These are phyloP conservation scores for Acronicta aceris DNA, from an alignment of 2,888 invertebrate genomes.

Conservation along the genomic window DNA sequence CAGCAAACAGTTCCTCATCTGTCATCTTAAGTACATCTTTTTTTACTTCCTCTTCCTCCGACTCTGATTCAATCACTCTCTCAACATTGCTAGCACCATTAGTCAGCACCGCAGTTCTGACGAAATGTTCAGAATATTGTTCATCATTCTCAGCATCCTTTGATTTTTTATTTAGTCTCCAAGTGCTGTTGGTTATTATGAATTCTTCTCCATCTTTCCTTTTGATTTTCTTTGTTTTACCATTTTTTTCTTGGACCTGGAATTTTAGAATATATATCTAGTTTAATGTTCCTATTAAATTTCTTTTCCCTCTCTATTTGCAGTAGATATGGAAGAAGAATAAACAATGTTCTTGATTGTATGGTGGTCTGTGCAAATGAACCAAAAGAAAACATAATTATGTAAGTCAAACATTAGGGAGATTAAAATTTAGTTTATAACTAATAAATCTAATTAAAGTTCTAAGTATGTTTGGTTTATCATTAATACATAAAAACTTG, in stretches of 20 bases:
- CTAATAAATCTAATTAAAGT: no score
- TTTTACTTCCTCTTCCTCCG: conserved; percentile 65
- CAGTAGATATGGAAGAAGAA: no score
- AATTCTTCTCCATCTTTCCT: conserved; percentile 72
- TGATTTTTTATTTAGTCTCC: conserved; percentile 74
- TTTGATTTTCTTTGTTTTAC: conserved; percentile 81
- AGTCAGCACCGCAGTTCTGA: conserved; percentile 76
- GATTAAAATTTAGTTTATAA: no score
- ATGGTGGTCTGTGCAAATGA: no score
- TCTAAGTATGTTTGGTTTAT: no score
- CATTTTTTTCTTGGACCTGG: conserved; percentile 80
- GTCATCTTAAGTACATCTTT: conserved; percentile 84
- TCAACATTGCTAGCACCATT: conserved; percentile 72
- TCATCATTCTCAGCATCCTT: conserved; percentile 59
- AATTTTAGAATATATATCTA: conserved; percentile 21
- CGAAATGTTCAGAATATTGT: conserved; percentile 78
- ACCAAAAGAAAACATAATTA: no score
- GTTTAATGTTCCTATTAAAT: no score
- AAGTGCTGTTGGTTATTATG: conserved; percentile 79
- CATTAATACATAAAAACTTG: no score
- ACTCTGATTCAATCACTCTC: conserved; percentile 67
- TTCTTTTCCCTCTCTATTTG: no score
- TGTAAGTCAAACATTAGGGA: no score
- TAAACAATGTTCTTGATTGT: no score
- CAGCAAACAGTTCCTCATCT: conserved; percentile 94